Conservation (phyloP, 2,888 invertebrate genomes). For the Synanthedon myopaeformis region DNA sequence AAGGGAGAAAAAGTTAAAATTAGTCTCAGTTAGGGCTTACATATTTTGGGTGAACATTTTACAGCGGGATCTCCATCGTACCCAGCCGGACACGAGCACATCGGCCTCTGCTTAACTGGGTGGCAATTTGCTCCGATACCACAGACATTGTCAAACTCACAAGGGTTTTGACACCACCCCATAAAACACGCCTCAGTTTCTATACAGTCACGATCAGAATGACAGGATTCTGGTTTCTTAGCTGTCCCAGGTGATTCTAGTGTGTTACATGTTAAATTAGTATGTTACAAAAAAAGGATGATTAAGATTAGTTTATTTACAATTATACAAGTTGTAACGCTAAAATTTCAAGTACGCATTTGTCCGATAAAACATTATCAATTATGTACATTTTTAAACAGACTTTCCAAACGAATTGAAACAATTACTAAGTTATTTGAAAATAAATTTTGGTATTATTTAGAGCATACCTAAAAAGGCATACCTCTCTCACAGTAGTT, state of each 20-base stretch:
- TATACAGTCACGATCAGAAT: slow-evolving; percentile 86
- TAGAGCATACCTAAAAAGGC: slow-evolving; percentile 29
- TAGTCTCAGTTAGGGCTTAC: slow-evolving; percentile 71
- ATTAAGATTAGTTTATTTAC: not conserved
- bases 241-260: slow-evolving; percentile 78
- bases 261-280: slow-evolving; percentile 54
- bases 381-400: not conserved
- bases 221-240: slow-evolving; percentile 82
- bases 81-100: slow-evolving; percentile 84
- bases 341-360: slow-evolving; percentile 25
- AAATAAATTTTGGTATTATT: slow-evolving; percentile 7
- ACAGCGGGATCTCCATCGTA: slow-evolving; percentile 85
- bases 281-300: slow-evolving; percentile 26
- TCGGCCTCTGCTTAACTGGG: slow-evolving; percentile 85
- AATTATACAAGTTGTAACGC: slow-evolving; percentile 1
- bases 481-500: slow-evolving; percentile 76
- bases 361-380: slow-evolving; percentile 55
- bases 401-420: not conserved
- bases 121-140: slow-evolving; percentile 81
- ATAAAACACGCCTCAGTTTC: slow-evolving; percentile 86
- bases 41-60: slow-evolving; percentile 82
- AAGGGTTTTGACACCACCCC: slow-evolving; percentile 85
- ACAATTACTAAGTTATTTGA: not conserved
- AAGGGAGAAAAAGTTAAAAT: slow-evolving; percentile 6
- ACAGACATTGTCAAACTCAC: slow-evolving; percentile 84